Evolutionary conservation across 1,140 invertebrate genomes (phyloP), one percentile per base, ranked within the genome.

Genomic region (Druon quercuslanigerum): DNA sequence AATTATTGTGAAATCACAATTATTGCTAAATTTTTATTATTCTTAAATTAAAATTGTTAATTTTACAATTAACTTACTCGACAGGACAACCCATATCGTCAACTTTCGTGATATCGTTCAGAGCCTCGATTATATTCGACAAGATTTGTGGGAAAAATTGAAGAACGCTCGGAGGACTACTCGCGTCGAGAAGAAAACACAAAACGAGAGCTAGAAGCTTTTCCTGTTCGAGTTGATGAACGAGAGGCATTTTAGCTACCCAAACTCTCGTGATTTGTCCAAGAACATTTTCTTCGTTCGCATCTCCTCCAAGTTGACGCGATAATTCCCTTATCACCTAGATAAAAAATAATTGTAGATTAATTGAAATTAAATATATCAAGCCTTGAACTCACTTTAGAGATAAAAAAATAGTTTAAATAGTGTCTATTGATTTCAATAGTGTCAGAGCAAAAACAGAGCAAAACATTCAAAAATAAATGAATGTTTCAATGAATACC

Each of bases 61-160:
- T 78, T 50, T 33, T 56, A 50, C 9, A 60, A 13, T 51, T 66
- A 60, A 76, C 94, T 95, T 92, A 96, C 95, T 96, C 95, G 57
- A 94, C 88, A 83, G 93, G 93, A 82, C 87, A 88, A 16, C 94
- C 94, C 79, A 92, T 93, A 16, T 96, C 95, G 83, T 96, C 95
- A 71, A 92, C 93, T 85, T 94, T 94, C 86, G 94, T 95, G 70
- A 98, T 94, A 88, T 99, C 97, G 91, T 97, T 96, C 54, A 99
- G 90, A 9, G 96, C 94, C 91, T 98, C 96, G 46, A 96, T 94
- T 82, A 98, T 94, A 83, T 95, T 94, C 57, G 95, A 92, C 81
- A 98, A 93, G 70, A 98, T 96, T 19, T 92, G 92, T 72, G 94
- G 93, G 89, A 97, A 96, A 75, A 95, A 92, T 84, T 96, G 94